Percentiles rank a stretch among this genome's conserved stretches.
phyloP scores from a whole-genome alignment of 2,797 vertebrate genomes.

The Aplochiton taeniatus region DNA sequence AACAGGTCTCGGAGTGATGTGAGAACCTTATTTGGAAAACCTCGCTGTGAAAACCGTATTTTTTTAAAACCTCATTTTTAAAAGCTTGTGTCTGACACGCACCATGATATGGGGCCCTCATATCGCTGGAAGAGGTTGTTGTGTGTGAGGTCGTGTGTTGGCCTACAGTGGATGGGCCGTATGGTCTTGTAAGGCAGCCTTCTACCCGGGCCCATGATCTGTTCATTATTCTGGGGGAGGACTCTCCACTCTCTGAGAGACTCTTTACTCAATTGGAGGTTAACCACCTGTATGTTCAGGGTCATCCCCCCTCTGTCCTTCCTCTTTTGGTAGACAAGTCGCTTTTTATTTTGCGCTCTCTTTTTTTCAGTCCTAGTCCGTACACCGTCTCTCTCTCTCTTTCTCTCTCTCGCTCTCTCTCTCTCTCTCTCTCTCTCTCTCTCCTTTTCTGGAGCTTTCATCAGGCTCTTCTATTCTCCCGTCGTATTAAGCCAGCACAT shows the following conservation, averaged over 20 bases:
- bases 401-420: slow-evolving; percentile 10
- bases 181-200: background rate
- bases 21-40: no score
- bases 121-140: no score
- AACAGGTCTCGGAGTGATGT: no score
- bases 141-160: background rate
- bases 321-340: slow-evolving; percentile 18
- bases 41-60: no score
- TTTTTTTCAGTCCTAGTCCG: background rate
- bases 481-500: slow-evolving; percentile 38
- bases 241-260: slow-evolving; percentile 4
- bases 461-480: slow-evolving; percentile 26
- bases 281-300: slow-evolving; percentile 42
- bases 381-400: background rate
- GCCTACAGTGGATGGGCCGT: background rate
- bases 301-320: slow-evolving; percentile 37
- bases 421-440: slow-evolving; percentile 1
- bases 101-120: no score
- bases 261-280: slow-evolving; percentile 36
- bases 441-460: slow-evolving; percentile 30
- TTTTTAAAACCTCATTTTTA: no score
- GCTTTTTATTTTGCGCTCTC: slow-evolving; percentile 21
- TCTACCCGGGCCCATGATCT: background rate
- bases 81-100: no score
- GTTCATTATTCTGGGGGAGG: background rate